Conservation (phyloP, 2,888 invertebrate genomes). For the Melipona beecheii region DNA sequence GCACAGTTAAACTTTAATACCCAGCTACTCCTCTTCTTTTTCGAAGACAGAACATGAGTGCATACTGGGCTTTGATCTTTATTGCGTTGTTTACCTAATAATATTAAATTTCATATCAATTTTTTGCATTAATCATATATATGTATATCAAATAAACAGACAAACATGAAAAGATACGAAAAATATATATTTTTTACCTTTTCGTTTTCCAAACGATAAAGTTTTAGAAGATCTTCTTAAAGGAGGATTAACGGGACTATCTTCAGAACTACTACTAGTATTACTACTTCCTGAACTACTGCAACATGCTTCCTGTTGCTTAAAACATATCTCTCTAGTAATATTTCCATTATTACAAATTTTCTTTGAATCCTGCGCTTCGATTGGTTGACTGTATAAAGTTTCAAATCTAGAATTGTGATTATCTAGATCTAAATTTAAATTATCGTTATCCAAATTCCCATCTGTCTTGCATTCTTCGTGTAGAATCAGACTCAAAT, state of each 20-base stretch:
- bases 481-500: constrained; percentile 72
- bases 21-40: constrained; percentile 83
- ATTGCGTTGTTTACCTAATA: constrained; percentile 78
- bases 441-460: constrained; percentile 78
- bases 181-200: constrained; percentile 68
- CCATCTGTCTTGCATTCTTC: constrained; percentile 77
- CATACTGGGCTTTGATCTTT: constrained; percentile 81
- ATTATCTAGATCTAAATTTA: constrained; percentile 80
- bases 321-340: constrained; percentile 68
- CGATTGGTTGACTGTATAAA: constrained; percentile 81
- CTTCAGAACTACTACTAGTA: constrained; percentile 82
- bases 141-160: not conserved
- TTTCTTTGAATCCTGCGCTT: constrained; percentile 78
- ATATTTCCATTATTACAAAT: constrained; percentile 80
- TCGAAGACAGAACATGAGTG: constrained; percentile 81
- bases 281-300: constrained; percentile 80
- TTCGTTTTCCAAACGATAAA: constrained; percentile 81
- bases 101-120: constrained; percentile 3
- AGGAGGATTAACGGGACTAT: constrained; percentile 80
- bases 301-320: constrained; percentile 74
- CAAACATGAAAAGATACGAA: not conserved
- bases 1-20: constrained; percentile 82
- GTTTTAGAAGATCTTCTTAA: constrained; percentile 81
- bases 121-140: not conserved
- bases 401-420: constrained; percentile 83